Evolutionary conservation across 2,797 vertebrate species (phyloP), one percentile per base, ranked within the genome.

Genomic region (Myotis daubentonii): DNA sequence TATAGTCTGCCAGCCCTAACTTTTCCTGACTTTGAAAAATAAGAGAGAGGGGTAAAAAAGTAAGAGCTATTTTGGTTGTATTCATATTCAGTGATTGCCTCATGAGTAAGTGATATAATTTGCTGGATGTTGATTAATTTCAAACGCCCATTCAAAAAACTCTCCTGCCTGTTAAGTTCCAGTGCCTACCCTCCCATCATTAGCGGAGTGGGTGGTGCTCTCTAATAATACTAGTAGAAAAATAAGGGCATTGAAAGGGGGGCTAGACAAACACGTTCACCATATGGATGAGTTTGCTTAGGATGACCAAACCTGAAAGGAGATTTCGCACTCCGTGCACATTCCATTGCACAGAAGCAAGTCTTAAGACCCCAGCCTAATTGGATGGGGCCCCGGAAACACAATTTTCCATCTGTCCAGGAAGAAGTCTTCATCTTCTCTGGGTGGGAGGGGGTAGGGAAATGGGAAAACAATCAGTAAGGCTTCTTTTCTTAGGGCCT

Each of bases 91-190:
- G 19, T 70, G 66, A 47, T 41, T 85, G 12, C 25, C 60, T 80
- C 12, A 20, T 30, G 28, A 87, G 3, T 81, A 87, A 66, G 79
- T 79, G 15, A 44, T 47, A 23, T 38, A 7, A 76, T 82, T 33
- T 92, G 53, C 20, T 88, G 38, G 38, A 57, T 82, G 17, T 62
- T 53, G 83, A 23, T 36, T 93, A 85, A 75, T 86, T 96, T 51
- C 6, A 60, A 85, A 70, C 55, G 3, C 30, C 65, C 75, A 23
- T 71, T 44, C 75, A 44, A 44, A 66, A 75, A 57, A 38, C 25
- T 81, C 74, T 68, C 68, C 17, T n/a, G 10, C 68, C 17, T n/a
- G 10, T 85, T 62, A 65, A 85, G 11, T 80, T 68, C 74, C 65
- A 83, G 22, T 89, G 62, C 16, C 60, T 83, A 13, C 57, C 76